Percentiles rank a stretch among this genome's conserved stretches.
Evolutionary conservation across 2,113 vertebrate species (phyloP).

Genomic region (Pica pica): DNA sequence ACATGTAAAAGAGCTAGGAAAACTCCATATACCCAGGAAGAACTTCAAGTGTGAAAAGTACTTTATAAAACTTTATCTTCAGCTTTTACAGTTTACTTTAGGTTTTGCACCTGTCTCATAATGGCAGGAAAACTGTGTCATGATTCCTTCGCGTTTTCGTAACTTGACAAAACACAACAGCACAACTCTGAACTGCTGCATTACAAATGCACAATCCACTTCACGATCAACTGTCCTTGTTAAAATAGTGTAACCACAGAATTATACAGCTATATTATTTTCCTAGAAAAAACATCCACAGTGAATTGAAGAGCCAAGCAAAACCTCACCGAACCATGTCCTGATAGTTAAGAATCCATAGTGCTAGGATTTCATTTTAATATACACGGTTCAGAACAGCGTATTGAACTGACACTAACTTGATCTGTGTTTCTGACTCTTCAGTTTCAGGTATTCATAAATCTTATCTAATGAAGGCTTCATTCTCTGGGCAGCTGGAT

Average conservation of each 20-base stretch:
- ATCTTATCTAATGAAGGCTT: slow-evolving; percentile 36
- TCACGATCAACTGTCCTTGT: not conserved
- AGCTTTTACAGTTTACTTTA: slow-evolving; percentile 33
- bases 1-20: not conserved
- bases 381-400: not conserved
- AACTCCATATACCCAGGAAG: not conserved
- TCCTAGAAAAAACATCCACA: not conserved
- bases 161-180: not conserved
- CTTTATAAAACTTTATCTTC: slow-evolving; percentile 46
- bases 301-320: not conserved
- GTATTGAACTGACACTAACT: not conserved
- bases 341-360: not conserved
- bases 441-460: slow-evolving; percentile 20
- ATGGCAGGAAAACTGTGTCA: not conserved
- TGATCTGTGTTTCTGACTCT: slow-evolving; percentile 8
- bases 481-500: not conserved
- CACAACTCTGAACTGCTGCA: not conserved
- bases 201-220: not conserved
- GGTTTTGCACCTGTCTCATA: slow-evolving; percentile 31
- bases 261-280: slow-evolving; percentile 6
- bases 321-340: not conserved
- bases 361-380: slow-evolving; percentile 32
- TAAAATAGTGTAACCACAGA: not conserved
- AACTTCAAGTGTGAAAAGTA: not conserved
- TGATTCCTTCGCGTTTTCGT: not conserved